Evolutionary conservation across 2,113 vertebrate genomes (phyloP).

Genomic region (Tachysurus vachellii): DNA sequence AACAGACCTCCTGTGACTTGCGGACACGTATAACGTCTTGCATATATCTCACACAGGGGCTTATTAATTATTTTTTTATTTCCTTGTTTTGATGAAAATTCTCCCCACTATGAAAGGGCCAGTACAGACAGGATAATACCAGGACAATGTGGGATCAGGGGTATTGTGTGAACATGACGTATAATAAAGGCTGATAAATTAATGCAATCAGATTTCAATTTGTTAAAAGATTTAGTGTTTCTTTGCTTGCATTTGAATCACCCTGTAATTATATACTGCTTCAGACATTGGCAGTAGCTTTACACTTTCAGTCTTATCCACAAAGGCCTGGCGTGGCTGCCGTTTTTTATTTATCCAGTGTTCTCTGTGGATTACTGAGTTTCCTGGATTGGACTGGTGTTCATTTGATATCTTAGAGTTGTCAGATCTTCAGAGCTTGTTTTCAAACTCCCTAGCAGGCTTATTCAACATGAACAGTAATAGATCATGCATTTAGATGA

Average conservation of each 20-base stretch:
- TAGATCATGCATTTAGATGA: background rate
- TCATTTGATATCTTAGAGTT: background rate
- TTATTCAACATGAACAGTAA: background rate
- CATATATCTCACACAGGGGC: background rate
- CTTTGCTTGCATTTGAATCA: background rate
- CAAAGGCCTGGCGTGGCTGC: too few species aligned
- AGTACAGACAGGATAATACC: background rate
- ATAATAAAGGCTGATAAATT: background rate
- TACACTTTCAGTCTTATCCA: background rate
- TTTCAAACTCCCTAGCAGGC: background rate
- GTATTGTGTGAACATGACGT: background rate
- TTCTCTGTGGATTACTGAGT: background rate
- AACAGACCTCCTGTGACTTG: slow-evolving; percentile 10
- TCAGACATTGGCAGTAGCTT: background rate
- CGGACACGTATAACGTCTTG: slow-evolving; percentile 1
- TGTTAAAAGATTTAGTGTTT: background rate
- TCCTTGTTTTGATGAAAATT: background rate
- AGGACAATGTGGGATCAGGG: background rate
- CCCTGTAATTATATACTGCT: background rate
- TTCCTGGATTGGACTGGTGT: background rate
- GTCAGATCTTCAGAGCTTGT: background rate
- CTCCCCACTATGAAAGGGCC: background rate
- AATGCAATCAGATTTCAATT: background rate
- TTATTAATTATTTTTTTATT: background rate
- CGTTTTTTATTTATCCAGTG: background rate